These are phyloP conservation scores for Brachypalpus laphriformis DNA, from an alignment of 2,888 invertebrate species.

Conservation along the genomic window DNA sequence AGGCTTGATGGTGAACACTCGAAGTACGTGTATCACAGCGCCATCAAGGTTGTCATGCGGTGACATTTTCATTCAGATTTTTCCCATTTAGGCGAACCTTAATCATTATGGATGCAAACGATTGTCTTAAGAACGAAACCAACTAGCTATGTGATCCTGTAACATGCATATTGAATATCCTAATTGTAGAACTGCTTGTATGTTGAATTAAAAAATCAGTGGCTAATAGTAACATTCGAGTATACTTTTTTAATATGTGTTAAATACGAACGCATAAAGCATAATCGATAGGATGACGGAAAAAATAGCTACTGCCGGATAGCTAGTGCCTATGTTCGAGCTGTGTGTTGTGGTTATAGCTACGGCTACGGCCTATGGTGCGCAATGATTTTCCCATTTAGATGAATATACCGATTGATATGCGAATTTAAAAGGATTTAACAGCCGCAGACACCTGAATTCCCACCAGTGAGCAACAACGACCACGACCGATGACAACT, in stretches of 20 bases:
- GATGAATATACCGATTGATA: slow-evolving; percentile 54
- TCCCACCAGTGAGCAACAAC: slow-evolving; percentile 63
- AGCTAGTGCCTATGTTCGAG: slow-evolving; percentile 22
- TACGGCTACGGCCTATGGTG: slow-evolving; percentile 23
- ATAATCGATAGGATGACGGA: slow-evolving; percentile 14
- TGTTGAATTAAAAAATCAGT: too few relatives aligned
- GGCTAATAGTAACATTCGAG: too few relatives aligned
- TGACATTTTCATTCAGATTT: slow-evolving; percentile 53
- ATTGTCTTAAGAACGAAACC: neutral
- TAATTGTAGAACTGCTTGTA: too few relatives aligned
- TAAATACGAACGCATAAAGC: slow-evolving; percentile 29
- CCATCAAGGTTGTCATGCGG: slow-evolving; percentile 32
- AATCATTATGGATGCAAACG: slow-evolving; percentile 13
- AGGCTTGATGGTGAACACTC: slow-evolving; percentile 7
- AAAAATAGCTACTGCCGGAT: slow-evolving; percentile 4
- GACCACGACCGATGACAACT: slow-evolving; percentile 61
- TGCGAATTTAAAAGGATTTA: slow-evolving; percentile 53
- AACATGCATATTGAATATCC: too few relatives aligned
- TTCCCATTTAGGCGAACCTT: slow-evolving; percentile 23
- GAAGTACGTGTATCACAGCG: slow-evolving; percentile 38
- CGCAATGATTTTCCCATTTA: slow-evolving; percentile 44
- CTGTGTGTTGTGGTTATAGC: slow-evolving; percentile 24
- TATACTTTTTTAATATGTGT: slow-evolving; percentile 27
- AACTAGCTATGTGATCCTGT: too few relatives aligned
- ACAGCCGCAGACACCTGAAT: slow-evolving; percentile 71